Evolutionary conservation across 2,888 invertebrate species (phyloP).

Genomic region (Ferdinandea cuprea): DNA sequence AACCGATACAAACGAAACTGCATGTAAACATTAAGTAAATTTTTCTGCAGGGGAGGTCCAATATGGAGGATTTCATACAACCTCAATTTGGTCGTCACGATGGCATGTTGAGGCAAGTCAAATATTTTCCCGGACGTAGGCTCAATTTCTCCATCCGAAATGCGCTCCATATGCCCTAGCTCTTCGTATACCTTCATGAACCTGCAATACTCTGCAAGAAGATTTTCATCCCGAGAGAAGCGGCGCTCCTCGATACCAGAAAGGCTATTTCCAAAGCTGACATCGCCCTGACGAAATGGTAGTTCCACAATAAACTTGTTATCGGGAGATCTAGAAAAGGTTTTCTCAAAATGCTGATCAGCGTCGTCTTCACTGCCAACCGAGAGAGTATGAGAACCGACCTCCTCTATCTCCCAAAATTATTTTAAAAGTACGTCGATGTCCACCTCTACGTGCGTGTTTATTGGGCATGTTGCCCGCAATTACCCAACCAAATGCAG

Average conservation of each 20-base stretch:
- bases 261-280: neutral
- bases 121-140: neutral
- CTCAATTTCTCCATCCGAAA: neutral
- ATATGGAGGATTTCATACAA: too few species aligned
- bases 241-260: neutral
- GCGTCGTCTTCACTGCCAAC: neutral
- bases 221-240: too few species aligned
- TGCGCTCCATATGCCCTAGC: too few species aligned
- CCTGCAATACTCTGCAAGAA: too few species aligned
- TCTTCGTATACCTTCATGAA: too few species aligned
- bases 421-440: neutral
- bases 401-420: slow-evolving; percentile 11
- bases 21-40: too few species aligned
- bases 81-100: neutral
- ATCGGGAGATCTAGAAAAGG: neutral
- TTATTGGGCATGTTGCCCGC: neutral
- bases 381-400: neutral
- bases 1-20: too few species aligned
- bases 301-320: too few species aligned
- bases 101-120: slow-evolving; percentile 6
- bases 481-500: neutral
- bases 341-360: too few species aligned
- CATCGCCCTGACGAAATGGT: neutral
- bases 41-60: too few species aligned
- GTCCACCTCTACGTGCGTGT: neutral